Evolutionary conservation across 2,797 vertebrate genomes (phyloP), one percentile per base, ranked within the genome.

Genomic region (Antrozous pallidus): DNA sequence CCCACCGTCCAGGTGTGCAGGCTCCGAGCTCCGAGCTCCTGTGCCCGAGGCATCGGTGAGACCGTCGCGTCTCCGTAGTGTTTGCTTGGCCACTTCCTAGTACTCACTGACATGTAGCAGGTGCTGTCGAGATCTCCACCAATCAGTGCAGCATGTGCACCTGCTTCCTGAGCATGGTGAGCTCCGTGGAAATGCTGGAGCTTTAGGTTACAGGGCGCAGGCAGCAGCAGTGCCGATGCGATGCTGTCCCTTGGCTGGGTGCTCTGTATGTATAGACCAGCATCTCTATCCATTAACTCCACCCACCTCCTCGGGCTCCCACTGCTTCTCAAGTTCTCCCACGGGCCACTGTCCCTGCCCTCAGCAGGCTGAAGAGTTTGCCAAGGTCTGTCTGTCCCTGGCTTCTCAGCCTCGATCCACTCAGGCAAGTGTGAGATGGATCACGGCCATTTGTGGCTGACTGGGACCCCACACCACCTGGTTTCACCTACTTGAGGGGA

Each of bases 21-120:
- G 67, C 78, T 93, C 31, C 73, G 11, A 20, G 63, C 85, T n/a
- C 22, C n/a, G n/a, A n/a, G n/a, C n/a, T n/a, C 80, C 16, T 33
- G 0, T 47, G 79, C 80, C 80, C 18, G 40, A 8, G 40, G 24
- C 3, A 1, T 3, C 12, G 16, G 63, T 1, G 38, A 49, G 70
- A 4, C 38, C 51, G 24, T 17, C 28, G 16, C 73, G 80, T 42
- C 36, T n/a, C 0, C 0, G 10, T 8, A 8, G 0, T 36, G 24
- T 85, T 12, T 26, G n/a, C 17, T 2, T 42, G 8, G 2, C 36
- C 31, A 14, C 84, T 1, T 5, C 8, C 5, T 3, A 0, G 81
- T 14, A 5, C 77, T 10, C 38, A 20, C 56, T 33, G 73, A 45
- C 9, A 1, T 2, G 0, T 1, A 10, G 49, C 42, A 56, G 80